Conservation (phyloP, 2,888 invertebrate genomes). For the Steinernema hermaphroditum region DNA sequence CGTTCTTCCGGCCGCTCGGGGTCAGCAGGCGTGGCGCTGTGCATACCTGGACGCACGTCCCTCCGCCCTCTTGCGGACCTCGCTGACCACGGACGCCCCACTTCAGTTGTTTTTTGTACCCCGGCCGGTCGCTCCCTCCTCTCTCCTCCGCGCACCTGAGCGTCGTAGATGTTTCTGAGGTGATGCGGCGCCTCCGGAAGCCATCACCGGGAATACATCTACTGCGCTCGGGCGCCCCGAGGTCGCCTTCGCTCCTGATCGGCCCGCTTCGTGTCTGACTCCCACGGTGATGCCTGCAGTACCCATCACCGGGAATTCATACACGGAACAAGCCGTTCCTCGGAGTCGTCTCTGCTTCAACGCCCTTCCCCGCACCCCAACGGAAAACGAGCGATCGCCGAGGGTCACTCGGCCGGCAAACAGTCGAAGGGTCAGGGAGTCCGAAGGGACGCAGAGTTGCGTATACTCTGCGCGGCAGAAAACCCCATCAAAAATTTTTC, state of each 20-base stretch:
- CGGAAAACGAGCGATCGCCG: neutral
- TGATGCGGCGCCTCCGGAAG: neutral
- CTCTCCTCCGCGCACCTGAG: neutral
- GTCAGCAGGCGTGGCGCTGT: conserved; percentile 11
- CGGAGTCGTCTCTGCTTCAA: neutral
- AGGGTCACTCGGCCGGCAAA: conserved; percentile 5
- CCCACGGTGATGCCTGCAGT: conserved; percentile 39
- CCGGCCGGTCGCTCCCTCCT: neutral
- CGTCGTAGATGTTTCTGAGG: neutral
- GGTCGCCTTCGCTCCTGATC: neutral
- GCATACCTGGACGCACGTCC: conserved; percentile 17
- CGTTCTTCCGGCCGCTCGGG: conserved; percentile 4
- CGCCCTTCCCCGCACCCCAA: too few species aligned
- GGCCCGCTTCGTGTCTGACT: conserved; percentile 40
- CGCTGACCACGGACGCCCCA: neutral
- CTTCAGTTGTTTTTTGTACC: conserved; percentile 17
- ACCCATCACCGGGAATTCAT: conserved; percentile 47
- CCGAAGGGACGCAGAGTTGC: too few species aligned
- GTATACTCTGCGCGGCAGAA: too few species aligned
- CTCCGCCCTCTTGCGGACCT: neutral
- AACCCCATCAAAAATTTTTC: too few species aligned
- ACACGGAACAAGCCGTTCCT: conserved; percentile 36
- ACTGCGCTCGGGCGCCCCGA: neutral
- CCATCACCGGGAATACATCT: conserved; percentile 30
- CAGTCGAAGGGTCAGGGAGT: too few species aligned